phyloP scores from a whole-genome alignment of 2,888 invertebrate genomes.

The Trisateles emortualis region DNA sequence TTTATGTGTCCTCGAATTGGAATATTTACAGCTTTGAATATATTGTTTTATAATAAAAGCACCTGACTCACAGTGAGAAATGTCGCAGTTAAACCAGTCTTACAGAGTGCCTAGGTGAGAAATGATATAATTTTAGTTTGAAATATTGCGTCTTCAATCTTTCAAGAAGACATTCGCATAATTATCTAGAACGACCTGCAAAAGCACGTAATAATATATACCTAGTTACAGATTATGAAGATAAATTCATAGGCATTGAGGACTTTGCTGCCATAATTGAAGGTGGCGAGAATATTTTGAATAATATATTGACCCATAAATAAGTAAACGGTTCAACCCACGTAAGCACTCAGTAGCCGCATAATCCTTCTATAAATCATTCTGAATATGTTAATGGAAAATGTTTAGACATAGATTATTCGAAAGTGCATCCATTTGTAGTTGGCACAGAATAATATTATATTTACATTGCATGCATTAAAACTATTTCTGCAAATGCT shows the following conservation, averaged over 20 bases:
- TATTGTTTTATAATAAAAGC: conserved; percentile 13
- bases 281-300: conserved; percentile 17
- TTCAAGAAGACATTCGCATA: neutral
- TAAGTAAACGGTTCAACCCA: conserved; percentile 30
- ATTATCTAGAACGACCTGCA: neutral
- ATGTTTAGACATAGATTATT: no score
- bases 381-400: no score
- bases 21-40: conserved; percentile 13
- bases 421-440: no score
- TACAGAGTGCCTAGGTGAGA: conserved; percentile 1
- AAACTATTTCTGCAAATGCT: neutral
- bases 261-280: neutral
- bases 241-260: conserved; percentile 2
- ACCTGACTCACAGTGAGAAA: conserved; percentile 16
- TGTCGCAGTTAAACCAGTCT: conserved; percentile 10
- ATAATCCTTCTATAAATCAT: neutral
- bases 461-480: no score
- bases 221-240: neutral
- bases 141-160: conserved; percentile 4
- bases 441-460: no score
- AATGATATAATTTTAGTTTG: conserved; percentile 10
- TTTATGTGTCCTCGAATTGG: conserved; percentile 10
- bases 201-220: conserved; percentile 1
- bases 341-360: neutral
- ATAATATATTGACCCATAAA: conserved; percentile 23